phyloP scores from a whole-genome alignment of 1,140 invertebrate genomes.

The Drosophila tsacasi region DNA sequence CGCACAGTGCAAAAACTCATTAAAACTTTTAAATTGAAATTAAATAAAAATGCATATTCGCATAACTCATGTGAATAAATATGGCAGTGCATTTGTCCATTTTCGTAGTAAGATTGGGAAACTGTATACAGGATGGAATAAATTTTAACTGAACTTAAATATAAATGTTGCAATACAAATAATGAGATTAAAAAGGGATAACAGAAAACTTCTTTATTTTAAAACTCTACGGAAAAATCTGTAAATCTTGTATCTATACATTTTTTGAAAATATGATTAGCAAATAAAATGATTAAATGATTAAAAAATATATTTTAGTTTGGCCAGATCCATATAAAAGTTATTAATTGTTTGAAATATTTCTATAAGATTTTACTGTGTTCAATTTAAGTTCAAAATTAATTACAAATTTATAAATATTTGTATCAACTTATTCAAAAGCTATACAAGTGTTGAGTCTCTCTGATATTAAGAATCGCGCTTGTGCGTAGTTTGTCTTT shows the following conservation, averaged over 20 bases:
- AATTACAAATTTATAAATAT: background rate
- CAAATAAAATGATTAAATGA: background rate
- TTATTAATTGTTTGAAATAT: background rate
- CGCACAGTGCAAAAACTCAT: conserved; percentile 66
- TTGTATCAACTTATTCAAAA: background rate
- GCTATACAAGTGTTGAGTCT: background rate
- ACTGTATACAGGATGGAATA: background rate
- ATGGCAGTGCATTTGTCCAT: background rate
- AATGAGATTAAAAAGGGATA: background rate
- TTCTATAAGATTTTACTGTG: background rate
- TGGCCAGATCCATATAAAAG: background rate
- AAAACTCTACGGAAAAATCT: background rate
- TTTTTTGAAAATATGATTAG: background rate
- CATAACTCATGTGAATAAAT: conserved; percentile 14
- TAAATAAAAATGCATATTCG: conserved; percentile 71
- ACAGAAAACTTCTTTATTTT: background rate
- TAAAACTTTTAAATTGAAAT: conserved; percentile 82
- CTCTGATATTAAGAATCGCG: background rate
- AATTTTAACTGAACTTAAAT: background rate
- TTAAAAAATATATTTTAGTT: background rate
- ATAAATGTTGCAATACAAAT: background rate
- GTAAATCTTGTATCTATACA: background rate
- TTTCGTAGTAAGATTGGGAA: background rate
- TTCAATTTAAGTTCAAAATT: background rate
- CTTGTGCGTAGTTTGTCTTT: conserved; percentile 11